Evolutionary conservation across 2,113 vertebrate species (phyloP).

Genomic region (Baryphthengus martii): DNA sequence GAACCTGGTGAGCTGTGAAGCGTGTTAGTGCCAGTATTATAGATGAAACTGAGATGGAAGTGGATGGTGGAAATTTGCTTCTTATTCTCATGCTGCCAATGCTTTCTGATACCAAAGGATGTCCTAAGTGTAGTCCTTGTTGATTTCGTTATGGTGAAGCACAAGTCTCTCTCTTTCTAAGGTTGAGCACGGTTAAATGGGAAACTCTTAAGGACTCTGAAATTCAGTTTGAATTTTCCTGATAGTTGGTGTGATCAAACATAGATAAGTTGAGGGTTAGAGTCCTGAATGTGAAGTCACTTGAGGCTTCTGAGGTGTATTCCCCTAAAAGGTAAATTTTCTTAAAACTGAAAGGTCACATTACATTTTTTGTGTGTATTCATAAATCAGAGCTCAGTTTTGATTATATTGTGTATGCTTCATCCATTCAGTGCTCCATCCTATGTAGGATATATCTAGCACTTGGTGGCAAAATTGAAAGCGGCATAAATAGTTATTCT

Average conservation of each 20-base stretch:
- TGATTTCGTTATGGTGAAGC: neutral
- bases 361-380: neutral
- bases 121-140: neutral
- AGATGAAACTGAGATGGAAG: neutral
- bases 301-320: neutral
- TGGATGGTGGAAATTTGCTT: neutral
- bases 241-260: neutral
- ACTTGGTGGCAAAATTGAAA: neutral
- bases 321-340: neutral
- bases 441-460: neutral
- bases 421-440: neutral
- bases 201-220: neutral
- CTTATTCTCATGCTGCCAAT: neutral
- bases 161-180: neutral
- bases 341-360: neutral
- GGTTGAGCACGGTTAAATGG: neutral
- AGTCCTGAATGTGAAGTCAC: neutral
- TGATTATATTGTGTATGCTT: neutral
- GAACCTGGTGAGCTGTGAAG: neutral
- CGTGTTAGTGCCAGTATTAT: neutral
- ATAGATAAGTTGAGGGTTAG: neutral
- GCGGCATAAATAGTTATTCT: neutral
- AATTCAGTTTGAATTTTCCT: neutral
- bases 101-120: neutral
- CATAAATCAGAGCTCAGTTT: neutral